Base-by-base conservation (phyloP, 2,113 vertebrate species). In the Eupsittula cactorum region DNA sequence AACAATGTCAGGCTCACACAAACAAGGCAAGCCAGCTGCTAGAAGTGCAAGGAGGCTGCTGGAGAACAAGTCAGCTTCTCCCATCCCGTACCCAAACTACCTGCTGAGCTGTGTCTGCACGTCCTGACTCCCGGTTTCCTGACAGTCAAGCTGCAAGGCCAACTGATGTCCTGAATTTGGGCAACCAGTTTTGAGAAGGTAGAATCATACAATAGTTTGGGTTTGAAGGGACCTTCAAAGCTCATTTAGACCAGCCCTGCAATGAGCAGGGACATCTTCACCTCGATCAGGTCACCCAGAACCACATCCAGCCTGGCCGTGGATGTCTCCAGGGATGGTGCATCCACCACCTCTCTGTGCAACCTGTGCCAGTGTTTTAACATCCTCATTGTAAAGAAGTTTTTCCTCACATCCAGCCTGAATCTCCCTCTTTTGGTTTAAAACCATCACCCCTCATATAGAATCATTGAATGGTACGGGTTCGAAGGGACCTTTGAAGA, bases 1-100 rank as follows among this genome's bases (percentile, higher is more conserved):
- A 9, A 19, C 8, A 16, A 55, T 1, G 29, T 44, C 4, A 10
- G 33, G n/a, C 47, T 52, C 53, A 4, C 0, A 1, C 35, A 9
- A 5, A 49, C 7, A 11, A 23, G 62, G 55, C 35, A 16, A 53
- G 27, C 5, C 44, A 39, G 71, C 31, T 35, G 39, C 69, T 16
- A 3, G 25, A 15, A 69, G 14, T 3, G 0, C 10, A 11, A 82
- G 42, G 78, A 70, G 28, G 57, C 5, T 21, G 39, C 78, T 55
- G 59, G 33, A 65, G 55, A 76, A 57, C 37, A n/a, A 44, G 20
- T 10, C 41, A 59, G 0, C 49, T 33, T 20, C 55, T 37, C 44
- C n/a, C 55, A 57, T 0, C 7, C 2, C 1, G 2, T 31, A 33
- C 23, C 55, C 41, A 21, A 29, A 39, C 1, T 11, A 42, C 16